phyloP scores from a whole-genome alignment of 2,113 vertebrate species.

The Nibea coibor region DNA sequence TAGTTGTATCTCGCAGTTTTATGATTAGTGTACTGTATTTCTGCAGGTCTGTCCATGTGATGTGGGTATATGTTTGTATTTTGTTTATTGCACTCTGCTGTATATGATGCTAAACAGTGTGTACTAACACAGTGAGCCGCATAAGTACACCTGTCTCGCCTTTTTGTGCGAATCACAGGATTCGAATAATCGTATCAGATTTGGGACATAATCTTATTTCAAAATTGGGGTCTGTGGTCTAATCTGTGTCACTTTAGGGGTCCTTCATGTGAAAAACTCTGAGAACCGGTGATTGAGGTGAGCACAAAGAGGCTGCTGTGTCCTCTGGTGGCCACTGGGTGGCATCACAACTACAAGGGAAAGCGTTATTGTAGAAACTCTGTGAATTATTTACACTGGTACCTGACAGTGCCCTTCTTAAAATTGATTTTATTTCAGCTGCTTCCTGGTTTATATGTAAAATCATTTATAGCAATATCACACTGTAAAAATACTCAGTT shows the following conservation, averaged over 20 bases:
- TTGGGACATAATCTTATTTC: too few relatives aligned
- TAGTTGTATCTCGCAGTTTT: not conserved
- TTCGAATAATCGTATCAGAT: too few relatives aligned
- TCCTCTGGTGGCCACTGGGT: constrained; percentile 52
- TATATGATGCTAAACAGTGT: too few relatives aligned
- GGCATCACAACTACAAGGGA: constrained; percentile 47
- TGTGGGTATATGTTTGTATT: not conserved
- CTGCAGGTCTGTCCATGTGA: not conserved
- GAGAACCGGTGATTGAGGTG: not conserved
- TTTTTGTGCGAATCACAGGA: too few relatives aligned
- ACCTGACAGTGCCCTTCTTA: not conserved
- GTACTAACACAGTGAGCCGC: too few relatives aligned
- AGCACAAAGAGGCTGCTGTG: constrained; percentile 9
- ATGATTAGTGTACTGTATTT: not conserved
- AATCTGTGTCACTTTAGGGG: too few relatives aligned
- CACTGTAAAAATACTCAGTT: not conserved
- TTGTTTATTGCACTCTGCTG: not conserved
- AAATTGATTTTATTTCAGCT: not conserved
- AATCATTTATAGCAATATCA: not conserved
- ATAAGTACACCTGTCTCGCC: too few relatives aligned
- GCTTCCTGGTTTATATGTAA: not conserved
- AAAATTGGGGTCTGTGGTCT: too few relatives aligned
- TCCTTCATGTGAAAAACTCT: too few relatives aligned
- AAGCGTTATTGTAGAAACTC: not conserved
- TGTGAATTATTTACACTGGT: not conserved